phyloP scores from a whole-genome alignment of 2,888 invertebrate genomes.

The Thera britannica region DNA sequence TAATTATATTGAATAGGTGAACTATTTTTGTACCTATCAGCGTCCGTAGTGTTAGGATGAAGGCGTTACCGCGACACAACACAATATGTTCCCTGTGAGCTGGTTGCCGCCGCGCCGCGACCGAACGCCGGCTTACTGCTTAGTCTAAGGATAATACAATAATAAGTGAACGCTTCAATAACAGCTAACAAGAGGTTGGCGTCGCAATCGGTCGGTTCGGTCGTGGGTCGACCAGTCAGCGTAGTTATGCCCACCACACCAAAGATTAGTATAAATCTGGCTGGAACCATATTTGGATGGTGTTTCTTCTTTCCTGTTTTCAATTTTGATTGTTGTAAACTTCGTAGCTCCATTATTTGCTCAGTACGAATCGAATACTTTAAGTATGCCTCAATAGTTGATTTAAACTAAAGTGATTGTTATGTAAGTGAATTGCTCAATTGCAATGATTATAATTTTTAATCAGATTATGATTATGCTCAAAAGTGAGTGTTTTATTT shows the following conservation, averaged over 20 bases:
- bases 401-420: slow-evolving; percentile 58
- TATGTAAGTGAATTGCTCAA: slow-evolving; percentile 75
- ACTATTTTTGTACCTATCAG: slow-evolving; percentile 83
- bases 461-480: slow-evolving; percentile 75
- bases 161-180: slow-evolving; percentile 44
- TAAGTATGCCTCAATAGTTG: slow-evolving; percentile 65
- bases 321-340: slow-evolving; percentile 53
- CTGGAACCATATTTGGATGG: slow-evolving; percentile 63
- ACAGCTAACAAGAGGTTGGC: slow-evolving; percentile 25
- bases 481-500: slow-evolving; percentile 77
- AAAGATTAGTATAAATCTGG: slow-evolving; percentile 80
- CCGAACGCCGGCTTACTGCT: slow-evolving; percentile 60
- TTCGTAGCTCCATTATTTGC: slow-evolving; percentile 58
- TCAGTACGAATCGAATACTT: slow-evolving; percentile 62
- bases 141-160: slow-evolving; percentile 39
- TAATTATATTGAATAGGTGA: slow-evolving; percentile 83
- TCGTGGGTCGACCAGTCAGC: slow-evolving; percentile 43
- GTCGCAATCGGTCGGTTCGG: slow-evolving; percentile 54
- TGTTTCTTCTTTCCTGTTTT: slow-evolving; percentile 52
- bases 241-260: slow-evolving; percentile 78
- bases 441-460: slow-evolving; percentile 66
- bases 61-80: slow-evolving; percentile 76
- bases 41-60: slow-evolving; percentile 76
- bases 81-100: slow-evolving; percentile 63
- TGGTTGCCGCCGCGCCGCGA: slow-evolving; percentile 53